A percentile compares a stretch with the other conserved stretches of the same genome.
These are phyloP conservation scores for Acanthosepion lycidas DNA, from an alignment of 2,888 invertebrate species.

Conservation along the genomic window DNA sequence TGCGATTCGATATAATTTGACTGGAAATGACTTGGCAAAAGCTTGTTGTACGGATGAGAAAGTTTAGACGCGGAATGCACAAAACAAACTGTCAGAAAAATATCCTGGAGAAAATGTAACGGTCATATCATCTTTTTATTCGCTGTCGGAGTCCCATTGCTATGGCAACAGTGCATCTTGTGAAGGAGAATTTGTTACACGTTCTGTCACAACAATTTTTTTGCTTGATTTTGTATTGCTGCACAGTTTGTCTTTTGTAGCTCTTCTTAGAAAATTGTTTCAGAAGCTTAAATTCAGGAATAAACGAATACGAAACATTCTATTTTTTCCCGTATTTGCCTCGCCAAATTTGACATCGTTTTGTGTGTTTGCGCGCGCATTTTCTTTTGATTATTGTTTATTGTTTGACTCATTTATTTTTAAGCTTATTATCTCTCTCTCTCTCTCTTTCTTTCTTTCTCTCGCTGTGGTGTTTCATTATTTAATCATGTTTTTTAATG, in stretches of 20 bases:
- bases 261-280: not conserved
- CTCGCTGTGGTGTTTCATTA: no score
- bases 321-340: not conserved
- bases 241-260: no score
- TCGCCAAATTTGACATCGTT: not conserved
- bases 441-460: no score
- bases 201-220: not conserved
- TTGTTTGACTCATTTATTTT: not conserved
- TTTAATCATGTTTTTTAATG: no score
- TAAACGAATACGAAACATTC: not conserved
- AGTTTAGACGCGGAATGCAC: not conserved
- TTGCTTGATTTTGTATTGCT: not conserved
- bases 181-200: not conserved
- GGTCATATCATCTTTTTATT: not conserved
- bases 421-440: no score
- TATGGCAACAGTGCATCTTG: not conserved
- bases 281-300: not conserved
- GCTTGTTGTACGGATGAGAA: not conserved
- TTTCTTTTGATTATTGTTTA: not conserved
- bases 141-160: slow-evolving; percentile 14
- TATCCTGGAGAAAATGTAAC: not conserved
- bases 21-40: slow-evolving; percentile 33
- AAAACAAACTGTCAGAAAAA: slow-evolving; percentile 24
- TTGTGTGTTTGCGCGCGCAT: not conserved
- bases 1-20: not conserved